Base-by-base conservation (phyloP, 2,888 invertebrate genomes). In the Brachypterus glaber region DNA sequence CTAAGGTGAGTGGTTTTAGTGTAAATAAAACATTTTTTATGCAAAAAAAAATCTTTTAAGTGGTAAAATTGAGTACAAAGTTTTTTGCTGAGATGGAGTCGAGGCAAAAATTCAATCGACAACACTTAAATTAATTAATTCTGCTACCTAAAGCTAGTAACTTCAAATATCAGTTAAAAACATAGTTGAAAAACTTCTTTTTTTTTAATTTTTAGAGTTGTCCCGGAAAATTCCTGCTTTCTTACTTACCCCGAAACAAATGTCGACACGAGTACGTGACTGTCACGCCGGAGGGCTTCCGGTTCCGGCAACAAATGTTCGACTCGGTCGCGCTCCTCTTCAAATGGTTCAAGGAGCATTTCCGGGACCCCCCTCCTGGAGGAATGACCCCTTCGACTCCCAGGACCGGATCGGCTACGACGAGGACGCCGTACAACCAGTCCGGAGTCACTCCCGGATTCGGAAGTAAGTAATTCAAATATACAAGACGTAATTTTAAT, bases 261-360 rank as follows among this genome's bases (percentile, higher is more conserved):
- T 80, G 82, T 42, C 77, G 85, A 1, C 95, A 96, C 66, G 98
- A 98, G 63, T 96, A 85, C 60, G 74, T 97, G 1, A 84, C 91
- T 0, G 80, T 96, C 0, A 82, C 84, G 2, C 89, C 93, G 0
- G 92, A 96, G 47, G 98, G 98, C 1, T 87, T 91, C 62, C 76
- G 85, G 37, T 98, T 91, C 64, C 71, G 97, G 15, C 81, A 84
- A 47, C 84, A 90, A 55, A 77, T 83, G 62, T 97, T 97, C 64
- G 83, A 85, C 49, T 81, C 86, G 0, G 70, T 93, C 1, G 76
- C 77, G 27, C 72, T 77, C 8, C 62, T 97, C 40, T 75, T 99
- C 54, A 82, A 85, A 43, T 98, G 96, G 96, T 98, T 98, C 67
- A 99, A 99, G 61, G 91, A 92, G 64, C 93, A 98, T 63, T 98